Evolutionary conservation across 1,140 invertebrate species (phyloP), one percentile per base, ranked within the genome.

Genomic region (Pachyrhynchus sulphureomaculatus): DNA sequence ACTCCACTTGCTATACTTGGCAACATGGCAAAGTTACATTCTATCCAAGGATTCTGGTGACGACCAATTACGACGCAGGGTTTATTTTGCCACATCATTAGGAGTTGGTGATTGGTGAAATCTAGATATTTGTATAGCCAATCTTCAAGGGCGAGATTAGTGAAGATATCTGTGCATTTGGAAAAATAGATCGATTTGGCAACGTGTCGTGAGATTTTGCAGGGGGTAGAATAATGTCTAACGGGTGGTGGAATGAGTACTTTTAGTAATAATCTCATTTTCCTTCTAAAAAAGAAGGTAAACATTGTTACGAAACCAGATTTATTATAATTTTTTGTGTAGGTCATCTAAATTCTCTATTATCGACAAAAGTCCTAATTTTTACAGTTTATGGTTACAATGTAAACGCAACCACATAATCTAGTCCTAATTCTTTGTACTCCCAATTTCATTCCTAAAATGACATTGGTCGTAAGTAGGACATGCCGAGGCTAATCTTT

Each of bases 21-120:
- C 56, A 78, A 66, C 33, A 44, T 37, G 2, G 62, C 24, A 0
- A 93, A 76, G 75, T 97, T 92, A 2, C 89, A 87, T 78, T 99
- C 96, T 18, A 89, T 72, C 88, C 95, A 99, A 2, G 95, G 93
- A 79, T 99, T 99, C 76, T 99, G 96, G 78, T 98, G 93, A 33
- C 93, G 82, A 1, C 97, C 97, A 72, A 98, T 90, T 0, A 99
- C 96, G 44, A 99, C 91, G 73, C 92, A 91, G 0, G 95, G 95
- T 65, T 88, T 82, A 78, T 97, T 99, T 45, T 86, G 81, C 93
- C 94, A 98, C 34, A 98, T 76, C 68, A 98, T 80, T 69, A 98
- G 78, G 0, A 96, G 77, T 72, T 92, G 88, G 67, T 92, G 85
- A 54, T 88, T 85, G 1, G 77, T 81, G 64, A 95, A 92, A 75